Base-by-base conservation (phyloP, 1,140 invertebrate genomes). In the Streblospio benedicti region DNA sequence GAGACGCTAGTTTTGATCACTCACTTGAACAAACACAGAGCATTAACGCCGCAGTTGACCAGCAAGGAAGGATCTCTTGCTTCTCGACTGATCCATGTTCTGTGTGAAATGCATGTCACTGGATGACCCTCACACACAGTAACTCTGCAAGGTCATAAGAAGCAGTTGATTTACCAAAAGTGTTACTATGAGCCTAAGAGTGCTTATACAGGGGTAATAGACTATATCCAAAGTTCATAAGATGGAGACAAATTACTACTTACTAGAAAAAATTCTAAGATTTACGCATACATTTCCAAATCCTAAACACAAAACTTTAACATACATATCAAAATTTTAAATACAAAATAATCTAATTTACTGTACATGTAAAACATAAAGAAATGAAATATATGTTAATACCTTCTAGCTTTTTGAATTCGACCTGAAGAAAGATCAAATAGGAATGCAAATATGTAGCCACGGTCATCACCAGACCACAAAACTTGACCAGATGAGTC, bases 381-480 rank as follows among this genome's bases (percentile, higher is more conserved):
- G n/a, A n/a, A n/a, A n/a, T n/a, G n/a, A n/a, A n/a, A n/a, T n/a
- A n/a, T n/a, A n/a, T n/a, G n/a, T n/a, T n/a, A n/a, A n/a, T n/a
- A n/a, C 86, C 80, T 80, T 86, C 72, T 71, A 25, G 71, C 66
- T 57, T 75, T 89, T 52, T 81, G 85, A 35, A 93, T 76, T 69
- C 83, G 80, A 32, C 88, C 88, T 69, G 83, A 84, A 28, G 82
- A 81, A 31, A 86, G 71, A 72, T 90, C 88, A 74, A 86, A 85
- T 16, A 83, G 79, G 70, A 87, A 85, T 35, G 86, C 86, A 54
- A 84, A 80, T 51, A 89, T 86, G 65, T 83, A 80, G 12, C 87
- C 87, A 83, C 85, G 85, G 67, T 90, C 86, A 76, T 89, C 90
- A 57, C 89, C 89, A 55, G 85, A 84, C 90, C 90, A 93, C 55